phyloP scores from a whole-genome alignment of 1,140 invertebrate species.

The Psix sp. region DNA sequence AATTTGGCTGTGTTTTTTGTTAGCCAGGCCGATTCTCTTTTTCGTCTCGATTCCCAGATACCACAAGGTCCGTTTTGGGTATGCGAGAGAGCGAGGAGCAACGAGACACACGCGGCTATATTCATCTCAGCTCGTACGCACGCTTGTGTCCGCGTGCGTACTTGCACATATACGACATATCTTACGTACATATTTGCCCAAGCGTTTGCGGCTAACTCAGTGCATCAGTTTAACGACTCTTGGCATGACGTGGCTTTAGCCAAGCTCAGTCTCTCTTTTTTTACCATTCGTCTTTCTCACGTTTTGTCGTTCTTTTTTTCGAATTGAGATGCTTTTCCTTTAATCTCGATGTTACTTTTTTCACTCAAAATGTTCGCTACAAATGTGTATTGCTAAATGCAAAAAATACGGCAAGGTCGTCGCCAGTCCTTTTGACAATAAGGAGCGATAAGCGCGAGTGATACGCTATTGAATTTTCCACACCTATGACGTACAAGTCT shows the following conservation, averaged over 20 bases:
- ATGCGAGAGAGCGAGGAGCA: conserved; percentile 58
- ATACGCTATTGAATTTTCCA: no score
- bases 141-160: conserved; percentile 34
- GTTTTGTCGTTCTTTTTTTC: not conserved
- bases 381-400: not conserved
- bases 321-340: conserved; percentile 15
- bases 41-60: conserved; percentile 46
- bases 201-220: conserved; percentile 34
- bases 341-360: conserved; percentile 6
- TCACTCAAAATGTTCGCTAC: not conserved
- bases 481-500: no score
- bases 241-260: conserved; percentile 26
- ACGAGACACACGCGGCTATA: conserved; percentile 62
- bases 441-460: no score
- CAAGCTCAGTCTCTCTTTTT: conserved; percentile 2
- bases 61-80: conserved; percentile 62
- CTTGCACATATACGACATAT: conserved; percentile 25
- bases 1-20: conserved; percentile 32
- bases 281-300: conserved; percentile 9
- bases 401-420: not conserved
- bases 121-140: conserved; percentile 58
- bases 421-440: not conserved
- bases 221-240: conserved; percentile 54
- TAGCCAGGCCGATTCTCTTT: conserved; percentile 31
- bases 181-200: conserved; percentile 36